Evolutionary conservation across 2,113 vertebrate species (phyloP).

Genomic region (Phycodurus eques): DNA sequence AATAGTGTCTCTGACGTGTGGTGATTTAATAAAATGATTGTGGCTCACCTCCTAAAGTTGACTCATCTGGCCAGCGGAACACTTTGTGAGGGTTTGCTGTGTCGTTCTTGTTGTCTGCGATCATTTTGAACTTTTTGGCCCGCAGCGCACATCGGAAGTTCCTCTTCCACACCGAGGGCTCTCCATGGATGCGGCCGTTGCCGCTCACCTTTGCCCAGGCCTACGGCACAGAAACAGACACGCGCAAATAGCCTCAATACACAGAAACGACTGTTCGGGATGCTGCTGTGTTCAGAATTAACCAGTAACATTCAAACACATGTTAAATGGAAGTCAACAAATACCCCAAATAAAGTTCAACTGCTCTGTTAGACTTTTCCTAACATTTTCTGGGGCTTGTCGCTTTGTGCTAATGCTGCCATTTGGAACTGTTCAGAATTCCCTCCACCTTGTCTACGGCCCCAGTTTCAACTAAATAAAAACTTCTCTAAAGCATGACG

Average conservation of each 20-base stretch:
- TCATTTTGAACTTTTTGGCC: constrained; percentile 68
- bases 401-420: too few relatives aligned
- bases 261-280: background rate
- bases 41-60: constrained; percentile 46
- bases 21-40: background rate
- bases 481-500: background rate
- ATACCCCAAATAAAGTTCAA: too few relatives aligned
- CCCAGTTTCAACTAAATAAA: background rate
- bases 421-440: too few relatives aligned
- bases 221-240: constrained; percentile 38
- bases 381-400: too few relatives aligned
- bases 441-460: too few relatives aligned
- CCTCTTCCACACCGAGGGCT: constrained; percentile 83
- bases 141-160: constrained; percentile 87
- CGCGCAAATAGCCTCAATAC: background rate
- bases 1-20: background rate
- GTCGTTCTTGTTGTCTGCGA: constrained; percentile 76
- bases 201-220: constrained; percentile 82
- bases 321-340: too few relatives aligned
- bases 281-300: too few relatives aligned
- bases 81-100: constrained; percentile 80
- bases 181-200: constrained; percentile 56
- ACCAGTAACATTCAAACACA: too few relatives aligned
- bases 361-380: too few relatives aligned
- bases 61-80: constrained; percentile 63